A percentile compares a stretch with the other conserved stretches of the same genome.
Conservation (phyloP, 2,113 vertebrate species). For the Campylorhamphus procurvoides region DNA sequence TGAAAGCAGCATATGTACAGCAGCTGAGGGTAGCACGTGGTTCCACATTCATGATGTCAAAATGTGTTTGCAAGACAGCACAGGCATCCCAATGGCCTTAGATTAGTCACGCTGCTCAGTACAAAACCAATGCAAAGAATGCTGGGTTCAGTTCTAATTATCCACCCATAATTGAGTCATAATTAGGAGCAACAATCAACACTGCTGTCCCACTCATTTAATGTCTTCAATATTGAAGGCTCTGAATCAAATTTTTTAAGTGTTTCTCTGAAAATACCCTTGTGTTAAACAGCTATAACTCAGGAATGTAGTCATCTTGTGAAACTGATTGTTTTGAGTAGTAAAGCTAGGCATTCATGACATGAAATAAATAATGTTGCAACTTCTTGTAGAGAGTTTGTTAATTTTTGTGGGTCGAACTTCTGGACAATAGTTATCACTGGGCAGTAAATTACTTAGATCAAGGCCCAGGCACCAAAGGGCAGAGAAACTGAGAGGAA, state of each 20-base stretch:
- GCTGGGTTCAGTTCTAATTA: slow-evolving; percentile 16
- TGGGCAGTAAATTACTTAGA: neutral
- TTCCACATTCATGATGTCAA: neutral
- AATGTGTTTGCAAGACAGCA: neutral
- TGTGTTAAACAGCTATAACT: neutral
- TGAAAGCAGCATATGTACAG: neutral
- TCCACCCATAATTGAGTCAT: slow-evolving; percentile 11
- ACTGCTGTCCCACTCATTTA: slow-evolving; percentile 1
- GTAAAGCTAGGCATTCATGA: neutral
- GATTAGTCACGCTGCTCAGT: neutral
- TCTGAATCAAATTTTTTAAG: neutral
- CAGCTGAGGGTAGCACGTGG: neutral
- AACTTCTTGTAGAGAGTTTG: neutral
- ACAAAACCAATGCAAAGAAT: neutral
- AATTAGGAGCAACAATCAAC: neutral
- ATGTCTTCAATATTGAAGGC: neutral
- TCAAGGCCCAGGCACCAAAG: neutral
- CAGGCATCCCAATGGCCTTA: neutral
- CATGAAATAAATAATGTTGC: neutral
- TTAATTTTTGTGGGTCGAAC: neutral
- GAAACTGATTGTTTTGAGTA: neutral
- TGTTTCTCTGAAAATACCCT: neutral
- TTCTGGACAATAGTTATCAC: neutral
- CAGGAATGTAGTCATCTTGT: neutral
- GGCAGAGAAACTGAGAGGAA: neutral